A percentile compares a stretch with the other conserved stretches of the same genome.
Conservation (phyloP, 2,888 invertebrate species). For the Nephrotoma guestfalica region DNA sequence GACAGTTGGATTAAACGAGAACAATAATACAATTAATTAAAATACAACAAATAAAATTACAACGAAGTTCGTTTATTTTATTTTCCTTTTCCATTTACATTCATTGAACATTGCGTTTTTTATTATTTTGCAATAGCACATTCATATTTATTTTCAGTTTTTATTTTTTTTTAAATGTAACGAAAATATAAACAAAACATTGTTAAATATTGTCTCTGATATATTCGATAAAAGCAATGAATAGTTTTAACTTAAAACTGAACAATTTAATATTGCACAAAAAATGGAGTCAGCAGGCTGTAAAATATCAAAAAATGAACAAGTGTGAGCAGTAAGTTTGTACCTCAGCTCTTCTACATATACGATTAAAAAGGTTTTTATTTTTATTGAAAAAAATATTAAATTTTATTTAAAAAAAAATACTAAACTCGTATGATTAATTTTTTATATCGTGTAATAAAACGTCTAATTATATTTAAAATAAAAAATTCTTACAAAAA, state of each 20-base stretch:
- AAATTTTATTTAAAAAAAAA: no score
- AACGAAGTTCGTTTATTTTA: background rate
- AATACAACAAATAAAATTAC: background rate
- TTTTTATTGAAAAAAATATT: no score
- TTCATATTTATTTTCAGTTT: background rate
- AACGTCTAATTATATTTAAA: no score
- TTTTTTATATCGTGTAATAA: no score
- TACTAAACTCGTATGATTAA: no score
- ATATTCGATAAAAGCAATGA: background rate
- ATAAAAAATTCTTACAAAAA: no score
- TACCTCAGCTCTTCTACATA: no score
- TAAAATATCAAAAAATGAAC: background rate
- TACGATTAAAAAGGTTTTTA: no score
- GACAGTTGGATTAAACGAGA: background rate
- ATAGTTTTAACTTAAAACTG: background rate
- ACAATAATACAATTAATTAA: background rate
- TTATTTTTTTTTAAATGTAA: background rate
- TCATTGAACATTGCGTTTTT: background rate
- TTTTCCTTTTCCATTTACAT: background rate
- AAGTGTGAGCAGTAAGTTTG: no score
- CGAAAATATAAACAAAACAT: background rate
- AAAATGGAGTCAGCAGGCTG: background rate
- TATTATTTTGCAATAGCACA: background rate
- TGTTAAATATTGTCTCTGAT: background rate
- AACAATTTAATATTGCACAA: background rate